phyloP scores from a whole-genome alignment of 2,888 invertebrate genomes.

The Lasioglossum leucozonium region DNA sequence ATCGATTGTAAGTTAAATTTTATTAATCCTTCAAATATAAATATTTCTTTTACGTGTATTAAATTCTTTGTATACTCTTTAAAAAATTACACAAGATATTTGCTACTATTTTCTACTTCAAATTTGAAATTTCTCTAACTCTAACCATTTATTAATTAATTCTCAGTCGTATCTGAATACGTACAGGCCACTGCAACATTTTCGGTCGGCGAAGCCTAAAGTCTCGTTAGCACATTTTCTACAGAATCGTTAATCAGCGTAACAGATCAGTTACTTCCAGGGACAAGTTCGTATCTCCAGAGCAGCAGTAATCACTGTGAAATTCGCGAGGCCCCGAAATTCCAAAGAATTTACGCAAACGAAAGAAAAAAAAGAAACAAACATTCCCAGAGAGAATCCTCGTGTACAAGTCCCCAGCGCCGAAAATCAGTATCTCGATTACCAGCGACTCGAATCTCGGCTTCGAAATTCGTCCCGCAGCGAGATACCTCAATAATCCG shows the following conservation, averaged over 20 bases:
- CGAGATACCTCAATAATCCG: background rate
- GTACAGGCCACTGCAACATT: background rate
- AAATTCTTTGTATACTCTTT: background rate
- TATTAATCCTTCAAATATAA: background rate
- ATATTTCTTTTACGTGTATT: background rate
- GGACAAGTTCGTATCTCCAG: background rate
- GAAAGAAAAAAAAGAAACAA: background rate
- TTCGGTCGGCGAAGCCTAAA: background rate
- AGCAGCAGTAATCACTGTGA: background rate
- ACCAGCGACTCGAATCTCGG: background rate
- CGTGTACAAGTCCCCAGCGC: background rate
- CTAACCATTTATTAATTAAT: background rate
- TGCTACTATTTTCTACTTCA: background rate
- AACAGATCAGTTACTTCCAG: background rate
- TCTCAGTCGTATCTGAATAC: background rate
- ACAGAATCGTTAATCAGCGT: background rate
- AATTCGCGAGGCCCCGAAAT: background rate
- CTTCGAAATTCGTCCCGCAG: background rate
- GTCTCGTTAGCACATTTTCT: background rate
- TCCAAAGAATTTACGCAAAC: background rate
- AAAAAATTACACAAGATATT: background rate
- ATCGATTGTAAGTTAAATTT: conserved; percentile 1
- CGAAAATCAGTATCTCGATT: background rate
- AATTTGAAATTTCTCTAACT: background rate
- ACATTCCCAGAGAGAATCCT: background rate